These are phyloP conservation scores for Hypocryptadius cinnamomeus DNA, from an alignment of 2,113 vertebrate genomes.

Conservation along the genomic window DNA sequence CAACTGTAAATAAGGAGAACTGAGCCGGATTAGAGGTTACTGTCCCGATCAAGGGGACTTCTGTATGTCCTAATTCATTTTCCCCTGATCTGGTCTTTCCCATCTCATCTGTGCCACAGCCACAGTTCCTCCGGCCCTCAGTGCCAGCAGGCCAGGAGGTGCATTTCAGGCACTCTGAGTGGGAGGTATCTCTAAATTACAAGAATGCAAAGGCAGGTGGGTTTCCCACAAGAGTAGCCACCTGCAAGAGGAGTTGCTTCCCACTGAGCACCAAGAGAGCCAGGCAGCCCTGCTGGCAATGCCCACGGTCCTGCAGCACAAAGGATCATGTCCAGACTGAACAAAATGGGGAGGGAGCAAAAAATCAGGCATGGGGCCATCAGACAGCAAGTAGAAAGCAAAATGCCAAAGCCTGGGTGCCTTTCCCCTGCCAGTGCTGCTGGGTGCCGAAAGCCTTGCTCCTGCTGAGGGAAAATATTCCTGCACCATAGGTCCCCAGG, in stretches of 20 bases:
- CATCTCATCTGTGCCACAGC: background rate
- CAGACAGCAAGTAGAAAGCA: background rate
- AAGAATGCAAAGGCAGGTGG: background rate
- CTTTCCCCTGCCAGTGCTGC: background rate
- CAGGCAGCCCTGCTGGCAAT: background rate
- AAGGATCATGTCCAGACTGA: background rate
- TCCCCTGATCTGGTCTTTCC: background rate
- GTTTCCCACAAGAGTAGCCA: background rate
- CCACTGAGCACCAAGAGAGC: background rate
- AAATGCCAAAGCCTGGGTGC: background rate
- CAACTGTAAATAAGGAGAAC: slow-evolving; percentile 40
- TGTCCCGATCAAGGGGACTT: background rate
- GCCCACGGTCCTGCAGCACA: accelerated
- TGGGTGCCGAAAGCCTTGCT: background rate
- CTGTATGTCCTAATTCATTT: background rate
- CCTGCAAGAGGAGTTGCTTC: background rate
- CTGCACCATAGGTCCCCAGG: background rate
- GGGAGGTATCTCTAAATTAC: background rate
- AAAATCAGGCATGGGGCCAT: background rate
- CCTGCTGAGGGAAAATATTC: background rate
- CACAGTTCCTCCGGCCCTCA: background rate
- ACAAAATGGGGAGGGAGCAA: background rate
- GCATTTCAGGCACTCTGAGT: background rate
- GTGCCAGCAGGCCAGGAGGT: background rate
- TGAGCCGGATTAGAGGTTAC: slow-evolving; percentile 39